A percentile compares a stretch with the other conserved stretches of the same genome.
Conservation (phyloP, 2,113 vertebrate genomes). For the Gavia stellata region DNA sequence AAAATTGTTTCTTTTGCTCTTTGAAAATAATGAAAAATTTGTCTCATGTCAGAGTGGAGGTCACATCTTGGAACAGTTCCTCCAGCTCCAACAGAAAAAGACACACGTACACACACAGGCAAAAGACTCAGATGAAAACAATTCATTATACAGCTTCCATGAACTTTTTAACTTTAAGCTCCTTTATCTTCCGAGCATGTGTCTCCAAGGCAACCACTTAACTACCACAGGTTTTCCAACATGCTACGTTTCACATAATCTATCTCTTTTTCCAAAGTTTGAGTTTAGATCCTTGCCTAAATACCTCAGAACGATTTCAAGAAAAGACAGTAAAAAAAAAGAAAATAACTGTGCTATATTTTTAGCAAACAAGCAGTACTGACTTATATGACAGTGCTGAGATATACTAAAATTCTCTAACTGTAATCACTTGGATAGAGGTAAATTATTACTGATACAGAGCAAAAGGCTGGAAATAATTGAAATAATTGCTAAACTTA, state of each 20-base stretch:
- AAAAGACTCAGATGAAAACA: slow-evolving; percentile 33
- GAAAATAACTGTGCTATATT: neutral
- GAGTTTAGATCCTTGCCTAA: neutral
- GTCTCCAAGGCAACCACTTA: slow-evolving; percentile 56
- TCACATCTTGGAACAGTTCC: slow-evolving; percentile 69
- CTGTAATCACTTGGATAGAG: neutral
- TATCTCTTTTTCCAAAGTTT: neutral
- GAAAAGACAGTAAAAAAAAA: neutral
- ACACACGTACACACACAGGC: neutral
- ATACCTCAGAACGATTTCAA: neutral
- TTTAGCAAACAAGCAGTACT: neutral
- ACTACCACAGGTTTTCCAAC: neutral
- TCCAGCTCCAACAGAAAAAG: slow-evolving; percentile 17
- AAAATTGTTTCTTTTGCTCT: neutral
- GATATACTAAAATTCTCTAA: neutral
- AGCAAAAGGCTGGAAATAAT: neutral
- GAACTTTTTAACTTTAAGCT: slow-evolving; percentile 63
- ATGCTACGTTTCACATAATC: neutral
- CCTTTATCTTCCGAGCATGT: slow-evolving; percentile 66
- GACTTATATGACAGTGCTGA: neutral
- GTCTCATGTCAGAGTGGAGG: slow-evolving; percentile 60
- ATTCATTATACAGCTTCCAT: slow-evolving; percentile 69
- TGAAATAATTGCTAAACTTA: neutral
- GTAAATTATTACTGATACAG: neutral
- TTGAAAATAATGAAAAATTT: neutral